A percentile compares a stretch with the other conserved stretches of the same genome.
phyloP scores from a whole-genome alignment of 2,888 invertebrate genomes.

The Amblyjoppa proteus region DNA sequence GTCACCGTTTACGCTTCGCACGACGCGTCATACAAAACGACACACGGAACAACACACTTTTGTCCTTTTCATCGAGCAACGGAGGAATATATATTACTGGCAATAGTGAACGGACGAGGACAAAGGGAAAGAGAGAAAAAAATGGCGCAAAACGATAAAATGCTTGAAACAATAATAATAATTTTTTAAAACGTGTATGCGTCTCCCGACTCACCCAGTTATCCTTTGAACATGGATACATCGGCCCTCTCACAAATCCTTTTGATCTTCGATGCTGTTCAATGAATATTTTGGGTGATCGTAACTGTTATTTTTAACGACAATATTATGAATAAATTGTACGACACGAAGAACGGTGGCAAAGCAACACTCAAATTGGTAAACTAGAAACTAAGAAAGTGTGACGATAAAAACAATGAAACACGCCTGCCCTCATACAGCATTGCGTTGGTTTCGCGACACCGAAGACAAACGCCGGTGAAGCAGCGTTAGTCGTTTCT shows the following conservation, averaged over 20 bases:
- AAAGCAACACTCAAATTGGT: conserved; percentile 20
- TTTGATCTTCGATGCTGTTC: not conserved
- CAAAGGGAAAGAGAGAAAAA: conserved; percentile 1
- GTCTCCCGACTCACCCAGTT: conserved; percentile 41
- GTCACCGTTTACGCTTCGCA: not conserved
- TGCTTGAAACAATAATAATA: conserved; percentile 9
- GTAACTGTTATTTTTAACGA: not conserved
- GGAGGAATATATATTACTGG: not conserved
- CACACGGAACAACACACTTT: conserved; percentile 24
- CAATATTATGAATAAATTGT: not conserved
- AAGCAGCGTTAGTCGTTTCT: conserved; percentile 29
- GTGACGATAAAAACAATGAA: conserved; percentile 37
- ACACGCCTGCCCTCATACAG: conserved; percentile 23
- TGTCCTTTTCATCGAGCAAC: conserved; percentile 26
- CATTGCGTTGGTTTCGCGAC: conserved; percentile 21
- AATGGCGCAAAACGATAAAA: conserved; percentile 19
- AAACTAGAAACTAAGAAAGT: conserved; percentile 42
- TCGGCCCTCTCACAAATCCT: conserved; percentile 11
- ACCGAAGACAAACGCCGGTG: conserved; percentile 38
- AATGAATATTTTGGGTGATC: not conserved
- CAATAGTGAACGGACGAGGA: conserved; percentile 10
- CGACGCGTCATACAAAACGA: conserved; percentile 27
- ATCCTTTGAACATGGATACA: conserved; percentile 25
- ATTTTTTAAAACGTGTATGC: not conserved
- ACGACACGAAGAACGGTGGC: not conserved